Conservation (phyloP, 2,888 invertebrate species). For the Limenitis arthemis region DNA sequence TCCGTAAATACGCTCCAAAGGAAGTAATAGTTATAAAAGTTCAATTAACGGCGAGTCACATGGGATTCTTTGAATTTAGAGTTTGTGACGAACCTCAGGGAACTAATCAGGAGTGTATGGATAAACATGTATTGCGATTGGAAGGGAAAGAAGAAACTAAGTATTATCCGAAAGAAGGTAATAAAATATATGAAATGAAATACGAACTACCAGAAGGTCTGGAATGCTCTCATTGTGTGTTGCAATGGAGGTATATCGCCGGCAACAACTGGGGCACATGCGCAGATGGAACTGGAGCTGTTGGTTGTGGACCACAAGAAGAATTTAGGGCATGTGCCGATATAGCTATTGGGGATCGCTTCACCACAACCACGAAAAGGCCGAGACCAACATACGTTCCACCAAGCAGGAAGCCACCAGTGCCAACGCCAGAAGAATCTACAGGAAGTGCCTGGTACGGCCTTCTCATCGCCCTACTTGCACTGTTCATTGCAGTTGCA, state of each 20-base stretch:
- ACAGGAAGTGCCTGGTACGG: conserved; percentile 67
- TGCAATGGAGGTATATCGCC: conserved; percentile 92
- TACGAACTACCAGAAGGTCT: conserved; percentile 75
- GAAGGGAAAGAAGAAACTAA: conserved; percentile 66
- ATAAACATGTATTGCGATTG: conserved; percentile 77
- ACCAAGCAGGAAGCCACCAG: conserved; percentile 53
- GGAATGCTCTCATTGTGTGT: conserved; percentile 85
- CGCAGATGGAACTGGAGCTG: conserved; percentile 79
- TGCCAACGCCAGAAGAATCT: conserved; percentile 57
- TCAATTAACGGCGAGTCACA: conserved; percentile 90
- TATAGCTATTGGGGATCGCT: conserved; percentile 76
- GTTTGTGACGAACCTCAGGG: conserved; percentile 81
- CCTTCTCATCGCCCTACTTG: conserved; percentile 74
- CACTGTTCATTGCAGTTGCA: conserved; percentile 76
- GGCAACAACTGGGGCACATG: conserved; percentile 89
- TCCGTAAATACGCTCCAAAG: conserved; percentile 81
- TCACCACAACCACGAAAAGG: conserved; percentile 54
- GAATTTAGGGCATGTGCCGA: conserved; percentile 91
- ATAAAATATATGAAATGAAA: conserved; percentile 83
- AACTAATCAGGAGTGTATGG: conserved; percentile 83
- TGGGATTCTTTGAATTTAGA: conserved; percentile 89
- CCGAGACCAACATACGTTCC: conserved; percentile 63
- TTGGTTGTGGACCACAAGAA: conserved; percentile 92
- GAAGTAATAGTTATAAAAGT: conserved; percentile 80
- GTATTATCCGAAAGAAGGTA: conserved; percentile 84